These are phyloP conservation scores for Aphelenchoides fujianensis DNA, from an alignment of 1,140 invertebrate species.

Conservation along the genomic window DNA sequence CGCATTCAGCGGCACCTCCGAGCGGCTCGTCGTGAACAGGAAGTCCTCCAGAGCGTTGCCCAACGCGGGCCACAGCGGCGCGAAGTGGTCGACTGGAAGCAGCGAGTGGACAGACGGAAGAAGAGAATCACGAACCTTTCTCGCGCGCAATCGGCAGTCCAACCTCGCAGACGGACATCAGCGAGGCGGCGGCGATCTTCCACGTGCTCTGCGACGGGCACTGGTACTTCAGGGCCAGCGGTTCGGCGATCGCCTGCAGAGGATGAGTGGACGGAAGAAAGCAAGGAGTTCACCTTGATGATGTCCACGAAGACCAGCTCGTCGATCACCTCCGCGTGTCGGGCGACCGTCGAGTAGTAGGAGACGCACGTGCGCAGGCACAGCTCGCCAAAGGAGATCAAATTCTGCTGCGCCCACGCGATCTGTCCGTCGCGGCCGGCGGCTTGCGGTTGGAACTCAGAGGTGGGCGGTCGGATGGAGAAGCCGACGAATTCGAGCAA, in stretches of 20 bases:
- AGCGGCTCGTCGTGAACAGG: constrained; percentile 77
- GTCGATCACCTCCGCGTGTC: constrained; percentile 45
- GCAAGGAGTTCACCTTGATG: constrained; percentile 26
- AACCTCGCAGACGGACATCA: constrained; percentile 76
- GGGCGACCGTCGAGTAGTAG: constrained; percentile 46
- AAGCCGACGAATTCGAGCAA: constrained; percentile 50
- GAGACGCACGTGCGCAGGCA: constrained; percentile 51
- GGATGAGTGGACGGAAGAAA: background rate
- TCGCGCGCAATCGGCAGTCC: constrained; percentile 82
- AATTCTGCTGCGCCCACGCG: constrained; percentile 40
- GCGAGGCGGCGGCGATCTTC: constrained; percentile 77
- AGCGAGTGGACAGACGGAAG: too few species aligned
- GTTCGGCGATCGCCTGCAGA: constrained; percentile 61
- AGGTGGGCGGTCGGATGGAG: constrained; percentile 40
- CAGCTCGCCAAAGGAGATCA: constrained; percentile 56
- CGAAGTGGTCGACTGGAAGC: constrained; percentile 63
- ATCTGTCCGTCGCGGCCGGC: constrained; percentile 19
- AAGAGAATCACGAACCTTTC: constrained; percentile 68
- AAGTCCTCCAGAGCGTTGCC: constrained; percentile 83
- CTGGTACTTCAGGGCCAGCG: constrained; percentile 77
- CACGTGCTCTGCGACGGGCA: constrained; percentile 79
- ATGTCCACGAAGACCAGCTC: constrained; percentile 49
- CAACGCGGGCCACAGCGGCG: constrained; percentile 75
- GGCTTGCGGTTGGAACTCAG: constrained; percentile 27
- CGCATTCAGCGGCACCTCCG: constrained; percentile 66